Percentiles rank a stretch among this genome's conserved stretches.
These are phyloP conservation scores for Pseudorhiza aurosa DNA, from an alignment of 30 jellyfish, hydroid and myxozoan species.

Conservation along the genomic window DNA sequence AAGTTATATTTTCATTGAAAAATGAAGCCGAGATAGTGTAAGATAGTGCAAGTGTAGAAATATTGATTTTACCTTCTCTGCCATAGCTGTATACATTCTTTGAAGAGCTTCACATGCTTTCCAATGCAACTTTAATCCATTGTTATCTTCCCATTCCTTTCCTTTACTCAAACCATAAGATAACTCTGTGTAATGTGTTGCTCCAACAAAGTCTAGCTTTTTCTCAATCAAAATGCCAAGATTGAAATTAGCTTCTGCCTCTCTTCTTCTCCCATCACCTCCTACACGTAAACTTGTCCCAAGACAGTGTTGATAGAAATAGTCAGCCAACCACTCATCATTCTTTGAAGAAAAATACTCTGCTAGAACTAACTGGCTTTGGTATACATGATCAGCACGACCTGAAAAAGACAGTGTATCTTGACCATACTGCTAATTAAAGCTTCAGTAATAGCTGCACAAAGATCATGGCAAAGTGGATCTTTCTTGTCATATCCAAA, in stretches of 20 bases:
- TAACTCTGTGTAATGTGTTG: conserved; percentile 41
- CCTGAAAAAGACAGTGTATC: conserved; percentile 74
- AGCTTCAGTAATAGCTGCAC: no score
- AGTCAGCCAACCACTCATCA: conserved; percentile 65
- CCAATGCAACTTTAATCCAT: conserved; percentile 52
- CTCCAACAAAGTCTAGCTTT: conserved; percentile 58
- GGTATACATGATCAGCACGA: conserved; percentile 72
- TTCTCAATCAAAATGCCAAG: conserved; percentile 75
- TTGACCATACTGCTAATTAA: no score
- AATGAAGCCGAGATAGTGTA: no score
- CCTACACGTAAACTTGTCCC: conserved; percentile 59
- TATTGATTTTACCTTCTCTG: conserved; percentile 62
- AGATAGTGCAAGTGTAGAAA: not conserved
- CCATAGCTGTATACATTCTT: conserved; percentile 65
- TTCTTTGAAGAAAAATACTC: conserved; percentile 47
- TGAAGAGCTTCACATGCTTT: conserved; percentile 81
- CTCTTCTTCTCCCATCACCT: conserved; percentile 83
- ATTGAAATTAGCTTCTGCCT: conserved; percentile 82
- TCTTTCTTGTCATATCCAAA: no score
- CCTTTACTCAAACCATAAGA: conserved; percentile 63
- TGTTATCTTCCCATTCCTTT: conserved; percentile 70
- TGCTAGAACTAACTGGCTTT: conserved; percentile 74
- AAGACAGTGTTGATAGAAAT: conserved; percentile 55
- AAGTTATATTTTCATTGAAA: no score
- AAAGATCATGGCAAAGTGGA: no score